phyloP scores from a whole-genome alignment of 2,113 vertebrate genomes.

The Orcinus orca region DNA sequence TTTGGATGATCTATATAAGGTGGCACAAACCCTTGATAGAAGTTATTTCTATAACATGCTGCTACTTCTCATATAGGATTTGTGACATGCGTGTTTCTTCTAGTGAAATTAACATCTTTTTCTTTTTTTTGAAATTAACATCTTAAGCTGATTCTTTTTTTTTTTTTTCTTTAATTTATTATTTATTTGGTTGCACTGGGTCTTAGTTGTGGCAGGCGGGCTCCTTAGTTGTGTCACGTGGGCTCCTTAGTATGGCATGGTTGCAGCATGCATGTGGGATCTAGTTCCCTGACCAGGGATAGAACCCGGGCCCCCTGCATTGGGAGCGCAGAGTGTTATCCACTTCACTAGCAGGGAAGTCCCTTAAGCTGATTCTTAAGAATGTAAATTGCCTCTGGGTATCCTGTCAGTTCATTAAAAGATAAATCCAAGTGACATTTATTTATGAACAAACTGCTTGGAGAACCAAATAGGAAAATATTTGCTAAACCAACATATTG shows the following conservation, averaged over 20 bases:
- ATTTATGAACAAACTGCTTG: background rate
- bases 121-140: background rate
- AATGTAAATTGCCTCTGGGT: background rate
- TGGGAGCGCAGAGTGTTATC: too few species aligned
- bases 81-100: background rate
- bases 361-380: background rate
- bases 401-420: background rate
- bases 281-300: too few species aligned
- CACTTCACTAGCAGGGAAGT: too few species aligned
- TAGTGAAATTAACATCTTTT: background rate
- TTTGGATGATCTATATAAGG: background rate
- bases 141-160: background rate
- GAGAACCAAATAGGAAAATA: background rate
- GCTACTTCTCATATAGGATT: background rate
- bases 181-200: too few species aligned
- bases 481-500: background rate
- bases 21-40: background rate
- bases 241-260: too few species aligned
- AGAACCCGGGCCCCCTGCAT: too few species aligned
- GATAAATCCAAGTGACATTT: slow-evolving; percentile 10
- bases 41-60: background rate
- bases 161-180: too few species aligned
- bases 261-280: too few species aligned
- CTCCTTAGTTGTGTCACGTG: too few species aligned
- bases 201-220: too few species aligned